Conservation (phyloP, 2,113 vertebrate genomes). For the Desmodus rotundus region DNA sequence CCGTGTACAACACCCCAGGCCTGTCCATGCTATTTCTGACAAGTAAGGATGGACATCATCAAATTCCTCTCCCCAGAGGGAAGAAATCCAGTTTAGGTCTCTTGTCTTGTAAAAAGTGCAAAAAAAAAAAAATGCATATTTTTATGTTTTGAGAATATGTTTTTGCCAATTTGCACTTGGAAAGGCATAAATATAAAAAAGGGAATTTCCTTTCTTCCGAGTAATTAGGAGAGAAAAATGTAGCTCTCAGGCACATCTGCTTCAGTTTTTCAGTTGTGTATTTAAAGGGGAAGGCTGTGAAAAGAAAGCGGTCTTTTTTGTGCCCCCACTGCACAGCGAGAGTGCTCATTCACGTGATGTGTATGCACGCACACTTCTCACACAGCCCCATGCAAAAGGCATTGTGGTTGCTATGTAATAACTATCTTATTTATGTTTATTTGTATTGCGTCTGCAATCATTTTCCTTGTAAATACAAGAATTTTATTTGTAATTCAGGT, state of each 20-base stretch:
- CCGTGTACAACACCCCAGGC: not conserved
- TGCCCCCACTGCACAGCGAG: not conserved
- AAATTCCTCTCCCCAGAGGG: not conserved
- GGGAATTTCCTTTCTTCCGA: slow-evolving; percentile 35
- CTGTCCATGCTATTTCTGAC: not conserved
- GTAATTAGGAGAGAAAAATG: slow-evolving; percentile 37
- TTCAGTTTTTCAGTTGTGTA: slow-evolving; percentile 40
- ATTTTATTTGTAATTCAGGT: not conserved
- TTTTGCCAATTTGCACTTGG: slow-evolving; percentile 41
- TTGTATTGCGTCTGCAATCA: not conserved
- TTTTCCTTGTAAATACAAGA: not conserved
- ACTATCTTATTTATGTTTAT: not conserved
- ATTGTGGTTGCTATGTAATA: not conserved
- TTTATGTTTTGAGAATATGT: slow-evolving; percentile 7
- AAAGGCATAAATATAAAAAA: slow-evolving; percentile 40
- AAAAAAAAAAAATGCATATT: not conserved
- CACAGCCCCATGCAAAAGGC: not conserved
- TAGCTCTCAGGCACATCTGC: slow-evolving; percentile 34
- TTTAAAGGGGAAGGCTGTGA: not conserved
- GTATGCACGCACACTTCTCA: not conserved
- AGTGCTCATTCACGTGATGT: not conserved
- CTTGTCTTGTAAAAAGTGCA: slow-evolving; percentile 18
- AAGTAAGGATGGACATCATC: not conserved
- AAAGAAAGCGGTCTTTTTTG: not conserved
- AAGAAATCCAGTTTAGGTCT: not conserved